phyloP scores from a whole-genome alignment of 2,797 vertebrate species.

The Paramormyrops hopkinsi region DNA sequence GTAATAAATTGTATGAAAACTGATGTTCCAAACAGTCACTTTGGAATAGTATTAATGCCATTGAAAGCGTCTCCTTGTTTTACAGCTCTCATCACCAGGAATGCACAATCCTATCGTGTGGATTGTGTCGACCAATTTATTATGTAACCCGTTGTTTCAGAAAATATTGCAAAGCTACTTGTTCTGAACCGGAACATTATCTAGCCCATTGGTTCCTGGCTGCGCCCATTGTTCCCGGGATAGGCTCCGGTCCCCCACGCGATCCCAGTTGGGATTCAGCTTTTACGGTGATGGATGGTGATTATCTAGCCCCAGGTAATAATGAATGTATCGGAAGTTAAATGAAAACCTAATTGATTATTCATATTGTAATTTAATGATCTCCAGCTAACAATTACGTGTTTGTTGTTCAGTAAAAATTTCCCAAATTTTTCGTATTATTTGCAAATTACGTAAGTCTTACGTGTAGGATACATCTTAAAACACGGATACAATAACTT shows the following conservation, averaged over 20 bases:
- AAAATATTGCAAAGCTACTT: neutral
- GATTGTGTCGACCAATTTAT: neutral
- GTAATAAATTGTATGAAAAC: neutral
- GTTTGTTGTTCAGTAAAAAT: neutral
- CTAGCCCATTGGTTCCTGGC: neutral
- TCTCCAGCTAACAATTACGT: neutral
- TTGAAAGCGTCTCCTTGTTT: neutral
- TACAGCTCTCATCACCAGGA: neutral
- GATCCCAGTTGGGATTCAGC: neutral
- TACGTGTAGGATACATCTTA: constrained; percentile 7
- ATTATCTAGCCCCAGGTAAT: neutral
- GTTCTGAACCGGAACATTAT: neutral
- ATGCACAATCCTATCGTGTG: neutral
- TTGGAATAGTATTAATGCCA: neutral
- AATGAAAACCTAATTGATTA: neutral
- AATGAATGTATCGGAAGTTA: neutral
- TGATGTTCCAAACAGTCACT: neutral
- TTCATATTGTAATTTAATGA: neutral
- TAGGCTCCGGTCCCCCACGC: neutral
- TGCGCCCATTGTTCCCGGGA: neutral
- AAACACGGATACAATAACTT: constrained; percentile 13
- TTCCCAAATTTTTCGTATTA: neutral
- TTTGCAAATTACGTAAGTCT: neutral
- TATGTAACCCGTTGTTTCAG: neutral
- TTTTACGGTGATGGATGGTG: neutral